Base-by-base conservation (phyloP, 2,797 vertebrate species). In the Natrix natrix region DNA sequence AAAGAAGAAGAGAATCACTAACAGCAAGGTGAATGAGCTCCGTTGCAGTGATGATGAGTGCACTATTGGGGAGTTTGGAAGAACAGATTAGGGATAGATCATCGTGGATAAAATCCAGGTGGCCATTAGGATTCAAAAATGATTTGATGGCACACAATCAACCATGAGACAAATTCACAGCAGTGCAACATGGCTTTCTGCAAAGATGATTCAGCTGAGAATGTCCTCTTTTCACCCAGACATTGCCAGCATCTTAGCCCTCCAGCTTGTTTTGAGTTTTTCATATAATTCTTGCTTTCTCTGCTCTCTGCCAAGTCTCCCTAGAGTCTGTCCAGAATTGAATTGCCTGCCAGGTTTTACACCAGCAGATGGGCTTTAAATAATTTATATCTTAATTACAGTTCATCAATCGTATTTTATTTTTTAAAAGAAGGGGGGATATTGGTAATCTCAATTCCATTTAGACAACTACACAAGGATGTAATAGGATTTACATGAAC, bases 311-410 rank as follows among this genome's bases (percentile, higher is more conserved):
- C 94, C 94, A 96, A 55, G 28, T 94, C 89, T 60, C 96, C 95
- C 95, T 20, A 8, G 92, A 95, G 95, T 93, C 86, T 63, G 26
- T 95, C 87, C 87, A n/a, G 96, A 94, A 97, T 96, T 97, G 96
- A 97, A 95, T 96, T 96, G 96, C 95, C 93, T 94, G 92, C 93
- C 93, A 92, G 94, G 94, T 96, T 97, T 97, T 95, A 96, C 90
- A 94, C 93, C 91, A 92, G 94, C 92, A 93, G 95, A 92, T 94
- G 93, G 94, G 94, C 93, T 97, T 95, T 97, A 96, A 97, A 98
- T 97, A 97, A 97, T 98, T 97, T 97, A 97, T 97, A 90, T 93
- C 92, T 94, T 97, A 97, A 98, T 98, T 97, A 97, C 93, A 95
- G 94, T 94, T 97, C 96, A 97, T 98, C 94, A 96, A 95, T 97